These are phyloP conservation scores for Thereva unica DNA, from an alignment of 2,888 invertebrate species.

Conservation along the genomic window DNA sequence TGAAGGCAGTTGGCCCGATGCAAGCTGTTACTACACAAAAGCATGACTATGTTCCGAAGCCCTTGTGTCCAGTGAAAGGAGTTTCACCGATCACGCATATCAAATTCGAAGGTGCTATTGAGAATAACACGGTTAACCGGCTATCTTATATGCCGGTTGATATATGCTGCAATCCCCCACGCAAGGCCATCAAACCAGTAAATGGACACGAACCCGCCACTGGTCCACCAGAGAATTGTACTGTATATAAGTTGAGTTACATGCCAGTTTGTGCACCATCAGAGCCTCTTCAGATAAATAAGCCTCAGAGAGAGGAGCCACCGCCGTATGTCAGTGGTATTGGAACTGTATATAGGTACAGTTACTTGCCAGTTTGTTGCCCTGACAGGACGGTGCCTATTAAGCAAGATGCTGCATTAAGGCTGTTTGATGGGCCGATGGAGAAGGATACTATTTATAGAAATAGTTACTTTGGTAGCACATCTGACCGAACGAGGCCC, in stretches of 20 bases:
- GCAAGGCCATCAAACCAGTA: constrained; percentile 46
- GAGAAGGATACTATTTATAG: constrained; percentile 45
- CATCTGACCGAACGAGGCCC: background rate
- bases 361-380: constrained; percentile 55
- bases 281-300: constrained; percentile 54
- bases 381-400: constrained; percentile 46
- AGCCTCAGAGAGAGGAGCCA: constrained; percentile 48
- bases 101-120: constrained; percentile 50
- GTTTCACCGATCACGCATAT: constrained; percentile 48
- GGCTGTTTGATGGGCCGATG: constrained; percentile 44
- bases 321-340: constrained; percentile 49
- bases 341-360: constrained; percentile 54
- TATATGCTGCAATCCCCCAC: constrained; percentile 52
- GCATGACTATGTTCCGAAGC: constrained; percentile 72
- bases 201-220: constrained; percentile 44
- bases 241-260: constrained; percentile 63
- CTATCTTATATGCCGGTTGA: constrained; percentile 55
- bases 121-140: constrained; percentile 53
- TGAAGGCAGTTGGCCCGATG: constrained; percentile 63
- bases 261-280: constrained; percentile 58
- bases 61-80: constrained; percentile 54
- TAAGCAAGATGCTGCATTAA: constrained; percentile 47
- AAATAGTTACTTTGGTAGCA: constrained; percentile 27
- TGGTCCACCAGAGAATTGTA: constrained; percentile 52
- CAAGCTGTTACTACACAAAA: constrained; percentile 74